A percentile compares a stretch with the other conserved stretches of the same genome.
phyloP scores from a whole-genome alignment of 2,113 vertebrate species.

The Anoura caudifer region DNA sequence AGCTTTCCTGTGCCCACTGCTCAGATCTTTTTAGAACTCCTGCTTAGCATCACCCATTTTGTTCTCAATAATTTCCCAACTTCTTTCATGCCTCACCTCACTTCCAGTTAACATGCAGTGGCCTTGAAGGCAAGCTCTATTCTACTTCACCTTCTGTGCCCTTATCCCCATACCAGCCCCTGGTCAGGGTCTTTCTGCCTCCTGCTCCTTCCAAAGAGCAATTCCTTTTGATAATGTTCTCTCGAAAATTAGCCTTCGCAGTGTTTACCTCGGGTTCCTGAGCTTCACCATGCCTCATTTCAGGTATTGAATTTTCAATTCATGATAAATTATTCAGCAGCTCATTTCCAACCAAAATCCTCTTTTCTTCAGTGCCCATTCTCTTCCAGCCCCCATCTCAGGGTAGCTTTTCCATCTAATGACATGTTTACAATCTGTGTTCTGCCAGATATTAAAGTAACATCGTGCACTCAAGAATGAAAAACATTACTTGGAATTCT shows the following conservation, averaged over 20 bases:
- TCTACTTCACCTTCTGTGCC: background rate
- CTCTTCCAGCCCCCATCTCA: constrained; percentile 36
- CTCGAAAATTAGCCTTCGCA: background rate
- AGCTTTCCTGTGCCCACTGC: background rate
- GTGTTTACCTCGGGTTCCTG: constrained; percentile 34
- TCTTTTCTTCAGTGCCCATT: constrained; percentile 48
- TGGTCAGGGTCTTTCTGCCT: background rate
- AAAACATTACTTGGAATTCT: constrained; percentile 28
- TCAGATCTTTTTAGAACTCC: background rate
- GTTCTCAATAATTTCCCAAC: background rate
- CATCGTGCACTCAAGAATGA: background rate
- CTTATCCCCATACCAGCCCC: too few species aligned
- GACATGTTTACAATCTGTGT: constrained; percentile 31
- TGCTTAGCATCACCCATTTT: background rate
- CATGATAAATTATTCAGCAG: constrained; percentile 71
- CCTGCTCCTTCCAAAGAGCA: background rate
- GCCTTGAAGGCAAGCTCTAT: background rate
- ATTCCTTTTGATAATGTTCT: constrained; percentile 2
- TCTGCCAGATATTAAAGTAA: constrained; percentile 48
- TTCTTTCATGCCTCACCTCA: background rate
- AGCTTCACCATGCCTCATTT: constrained; percentile 58
- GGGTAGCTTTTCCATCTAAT: constrained; percentile 56
- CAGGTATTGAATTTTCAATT: constrained; percentile 70
- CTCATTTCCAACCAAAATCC: constrained; percentile 66
- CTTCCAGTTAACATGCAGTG: background rate